Evolutionary conservation across 1,140 invertebrate species (phyloP), one percentile per base, ranked within the genome.

Genomic region (Leptinotarsa texana): DNA sequence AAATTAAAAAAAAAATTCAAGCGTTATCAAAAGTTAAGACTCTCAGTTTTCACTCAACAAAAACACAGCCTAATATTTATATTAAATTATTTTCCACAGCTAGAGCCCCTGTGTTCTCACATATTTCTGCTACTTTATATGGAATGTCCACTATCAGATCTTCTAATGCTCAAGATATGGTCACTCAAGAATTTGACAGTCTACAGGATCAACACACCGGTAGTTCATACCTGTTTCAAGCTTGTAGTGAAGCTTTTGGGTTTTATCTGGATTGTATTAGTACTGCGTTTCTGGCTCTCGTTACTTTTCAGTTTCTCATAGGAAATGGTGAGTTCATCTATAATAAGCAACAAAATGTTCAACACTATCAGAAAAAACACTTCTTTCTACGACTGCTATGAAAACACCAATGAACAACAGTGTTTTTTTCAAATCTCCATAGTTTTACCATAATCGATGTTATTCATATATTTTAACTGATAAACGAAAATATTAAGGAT

Each of bases 231-330:
- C 87, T 95, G 48, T 94, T 94, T 81, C 88, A 96, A 6, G 87
- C 90, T 1, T 92, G 93, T 13, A 94, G 91, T 76, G 88, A 95
- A 65, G 94, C 96, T 75, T 95, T 98, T 82, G 92, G 91, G 13
- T 92, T 92, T 76, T 93, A 90, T 83, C 81, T 98, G 47, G 92
- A 93, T 76, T 79, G 92, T 0, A 89, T 93, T 73, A 93, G 92
- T 78, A 82, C 91, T 0, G 69, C 92, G 0, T 93, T 93, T 81
- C 92, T 98, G 4, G 81, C 87, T 4, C 83, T 91, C 18, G 90
- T 93, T 1, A 91, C 91, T 1, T 85, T 92, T 48, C 89, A 89
- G 71, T 91, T 90, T 74, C 80, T 91, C 3, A 72, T 90, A 0
- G 77, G 88, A 3, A 84, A 86, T 78, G 57, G 62, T 51, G 75